Conservation (phyloP, 1,140 invertebrate genomes). For the Diorhabda sublineata region DNA sequence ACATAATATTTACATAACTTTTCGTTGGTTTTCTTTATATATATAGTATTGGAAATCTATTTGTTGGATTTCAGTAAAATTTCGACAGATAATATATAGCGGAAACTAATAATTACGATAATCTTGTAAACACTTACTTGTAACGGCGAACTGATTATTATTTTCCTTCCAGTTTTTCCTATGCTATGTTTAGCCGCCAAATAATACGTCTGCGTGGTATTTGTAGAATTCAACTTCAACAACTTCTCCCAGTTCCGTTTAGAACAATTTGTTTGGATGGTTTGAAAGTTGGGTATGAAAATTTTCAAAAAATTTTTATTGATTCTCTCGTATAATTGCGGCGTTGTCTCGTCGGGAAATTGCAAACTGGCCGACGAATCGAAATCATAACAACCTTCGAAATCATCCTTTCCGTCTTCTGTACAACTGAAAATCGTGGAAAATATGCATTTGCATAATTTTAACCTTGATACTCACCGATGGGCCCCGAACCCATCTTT, state of each 20-base stretch:
- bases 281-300: conserved; percentile 62
- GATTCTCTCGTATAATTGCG: conserved; percentile 54
- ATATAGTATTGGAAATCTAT: too few relatives aligned
- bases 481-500: too few relatives aligned
- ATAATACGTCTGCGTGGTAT: conserved; percentile 31
- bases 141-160: conserved; percentile 65
- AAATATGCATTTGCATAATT: background rate
- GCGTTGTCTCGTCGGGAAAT: conserved; percentile 52
- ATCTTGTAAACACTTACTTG: conserved; percentile 54
- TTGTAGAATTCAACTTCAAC: conserved; percentile 52
- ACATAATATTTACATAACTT: too few relatives aligned
- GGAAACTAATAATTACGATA: too few relatives aligned
- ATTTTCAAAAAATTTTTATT: conserved; percentile 61
- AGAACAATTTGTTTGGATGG: conserved; percentile 66
- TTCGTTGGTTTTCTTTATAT: too few relatives aligned
- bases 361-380: conserved; percentile 42
- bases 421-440: conserved; percentile 4
- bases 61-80: too few relatives aligned
- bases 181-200: conserved; percentile 40
- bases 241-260: conserved; percentile 65
- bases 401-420: conserved; percentile 30
- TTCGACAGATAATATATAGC: too few relatives aligned
- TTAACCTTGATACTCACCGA: too few relatives aligned
- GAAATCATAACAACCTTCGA: conserved; percentile 39
- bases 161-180: conserved; percentile 37